These are phyloP conservation scores for Drosophila yakuba DNA, from an alignment of 1,140 invertebrate genomes.

Conservation along the genomic window DNA sequence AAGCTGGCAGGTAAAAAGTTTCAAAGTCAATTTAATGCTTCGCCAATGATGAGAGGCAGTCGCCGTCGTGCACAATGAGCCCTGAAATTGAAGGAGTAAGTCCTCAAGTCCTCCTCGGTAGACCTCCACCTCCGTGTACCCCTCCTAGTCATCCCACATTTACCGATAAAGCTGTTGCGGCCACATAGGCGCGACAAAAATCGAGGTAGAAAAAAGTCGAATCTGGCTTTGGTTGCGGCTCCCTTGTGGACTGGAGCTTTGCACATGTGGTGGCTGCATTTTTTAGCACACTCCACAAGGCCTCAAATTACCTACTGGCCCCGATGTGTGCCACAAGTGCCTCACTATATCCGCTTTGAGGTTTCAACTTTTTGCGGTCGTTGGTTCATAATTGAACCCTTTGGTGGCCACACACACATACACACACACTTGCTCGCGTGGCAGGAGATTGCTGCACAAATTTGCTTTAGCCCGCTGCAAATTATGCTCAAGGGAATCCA, in stretches of 20 bases:
- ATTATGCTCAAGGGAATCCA: constrained; percentile 56
- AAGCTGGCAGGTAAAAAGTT: constrained; percentile 71
- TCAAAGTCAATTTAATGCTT: constrained; percentile 80
- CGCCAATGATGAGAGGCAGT: constrained; percentile 49
- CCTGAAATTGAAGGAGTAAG: constrained; percentile 64
- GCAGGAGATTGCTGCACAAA: constrained; percentile 56
- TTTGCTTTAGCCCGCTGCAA: constrained; percentile 64
- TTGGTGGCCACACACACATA: constrained; percentile 46
- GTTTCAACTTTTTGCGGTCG: constrained; percentile 51
- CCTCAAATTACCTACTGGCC: constrained; percentile 46
- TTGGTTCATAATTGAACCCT: constrained; percentile 76
- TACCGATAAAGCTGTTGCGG: constrained; percentile 46
- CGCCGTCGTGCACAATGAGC: constrained; percentile 65
- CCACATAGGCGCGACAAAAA: constrained; percentile 58
- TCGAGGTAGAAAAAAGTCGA: constrained; percentile 3
- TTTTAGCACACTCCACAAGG: constrained; percentile 38
- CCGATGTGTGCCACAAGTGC: constrained; percentile 36
- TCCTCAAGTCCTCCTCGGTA: not conserved
- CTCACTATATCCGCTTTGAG: constrained; percentile 60
- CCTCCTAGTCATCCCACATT: constrained; percentile 3
- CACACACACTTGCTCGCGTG: constrained; percentile 13
- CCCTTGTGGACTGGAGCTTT: constrained; percentile 42
- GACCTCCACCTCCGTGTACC: not conserved
- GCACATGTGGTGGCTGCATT: constrained; percentile 41
- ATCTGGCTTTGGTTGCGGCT: constrained; percentile 43